These are phyloP conservation scores for Burhinus bistriatus DNA, from an alignment of 2,113 vertebrate species.

Conservation along the genomic window DNA sequence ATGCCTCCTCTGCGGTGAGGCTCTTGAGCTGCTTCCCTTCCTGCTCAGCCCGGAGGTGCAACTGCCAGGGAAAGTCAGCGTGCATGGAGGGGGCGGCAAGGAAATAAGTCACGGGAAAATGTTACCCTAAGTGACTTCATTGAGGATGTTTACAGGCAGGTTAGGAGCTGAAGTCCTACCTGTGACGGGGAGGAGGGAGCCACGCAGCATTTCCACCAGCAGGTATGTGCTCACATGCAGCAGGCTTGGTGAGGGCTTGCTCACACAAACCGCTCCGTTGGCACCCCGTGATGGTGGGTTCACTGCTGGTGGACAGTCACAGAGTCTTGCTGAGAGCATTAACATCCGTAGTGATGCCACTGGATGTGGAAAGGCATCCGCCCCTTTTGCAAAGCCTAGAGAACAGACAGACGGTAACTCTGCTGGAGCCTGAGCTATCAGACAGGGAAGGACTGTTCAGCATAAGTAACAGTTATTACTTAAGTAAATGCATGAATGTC, in stretches of 20 bases:
- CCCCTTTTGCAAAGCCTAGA: no score
- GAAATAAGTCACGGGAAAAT: neutral
- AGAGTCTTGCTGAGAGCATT: no score
- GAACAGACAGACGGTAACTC: neutral
- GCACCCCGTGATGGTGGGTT: neutral
- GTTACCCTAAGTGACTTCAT: rapidly evolving
- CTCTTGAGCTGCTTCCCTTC: neutral
- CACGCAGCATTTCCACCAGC: neutral
- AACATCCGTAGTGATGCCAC: neutral
- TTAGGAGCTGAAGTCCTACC: neutral
- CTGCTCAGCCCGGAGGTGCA: neutral
- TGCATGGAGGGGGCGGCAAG: rapidly evolving
- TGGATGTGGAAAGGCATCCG: neutral
- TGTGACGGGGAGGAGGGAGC: neutral
- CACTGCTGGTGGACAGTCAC: neutral
- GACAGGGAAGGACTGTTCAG: neutral
- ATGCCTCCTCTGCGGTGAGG: neutral
- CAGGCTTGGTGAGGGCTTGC: neutral
- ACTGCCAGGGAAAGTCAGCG: rapidly evolving
- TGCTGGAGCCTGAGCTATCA: neutral
- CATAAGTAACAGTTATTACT: neutral
- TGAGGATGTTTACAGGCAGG: neutral
- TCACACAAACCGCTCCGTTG: rapidly evolving
- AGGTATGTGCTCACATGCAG: neutral
- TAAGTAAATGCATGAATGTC: neutral